A percentile compares a stretch with the other conserved stretches of the same genome.
Conservation (phyloP, 2,888 invertebrate genomes). For the Galeruca laticollis region DNA sequence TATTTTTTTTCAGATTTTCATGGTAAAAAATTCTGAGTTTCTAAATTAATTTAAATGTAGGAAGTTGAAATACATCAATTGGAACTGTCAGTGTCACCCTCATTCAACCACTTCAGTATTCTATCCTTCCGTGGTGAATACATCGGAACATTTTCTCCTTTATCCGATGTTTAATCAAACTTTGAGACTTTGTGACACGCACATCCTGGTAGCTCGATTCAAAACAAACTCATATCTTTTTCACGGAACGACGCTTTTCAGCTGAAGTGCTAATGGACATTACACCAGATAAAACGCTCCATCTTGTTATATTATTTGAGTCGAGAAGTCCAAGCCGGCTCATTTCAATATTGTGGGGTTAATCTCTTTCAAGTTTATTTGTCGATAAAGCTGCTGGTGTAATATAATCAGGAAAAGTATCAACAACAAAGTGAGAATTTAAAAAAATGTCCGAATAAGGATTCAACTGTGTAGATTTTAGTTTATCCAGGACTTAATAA, state of each 20-base stretch:
- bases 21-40: background rate
- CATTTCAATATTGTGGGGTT: constrained; percentile 19
- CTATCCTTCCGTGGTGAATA: constrained; percentile 30
- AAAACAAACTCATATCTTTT: constrained; percentile 41
- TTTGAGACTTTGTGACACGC: constrained; percentile 53
- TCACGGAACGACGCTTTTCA: constrained; percentile 45
- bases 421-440: background rate
- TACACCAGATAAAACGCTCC: constrained; percentile 35
- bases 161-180: constrained; percentile 57
- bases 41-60: constrained; percentile 23
- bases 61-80: constrained; percentile 26
- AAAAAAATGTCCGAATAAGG: too few relatives aligned
- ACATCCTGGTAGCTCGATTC: constrained; percentile 35
- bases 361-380: constrained; percentile 18
- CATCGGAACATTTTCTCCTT: constrained; percentile 43
- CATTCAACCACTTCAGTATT: constrained; percentile 15
- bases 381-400: background rate
- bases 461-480: too few relatives aligned
- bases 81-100: constrained; percentile 24
- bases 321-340: constrained; percentile 4
- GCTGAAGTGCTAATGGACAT: constrained; percentile 41
- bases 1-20: background rate
- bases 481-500: too few relatives aligned
- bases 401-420: constrained; percentile 4
- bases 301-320: constrained; percentile 24